Base-by-base conservation (phyloP, 2,113 vertebrate genomes). In the Mesitornis unicolor region DNA sequence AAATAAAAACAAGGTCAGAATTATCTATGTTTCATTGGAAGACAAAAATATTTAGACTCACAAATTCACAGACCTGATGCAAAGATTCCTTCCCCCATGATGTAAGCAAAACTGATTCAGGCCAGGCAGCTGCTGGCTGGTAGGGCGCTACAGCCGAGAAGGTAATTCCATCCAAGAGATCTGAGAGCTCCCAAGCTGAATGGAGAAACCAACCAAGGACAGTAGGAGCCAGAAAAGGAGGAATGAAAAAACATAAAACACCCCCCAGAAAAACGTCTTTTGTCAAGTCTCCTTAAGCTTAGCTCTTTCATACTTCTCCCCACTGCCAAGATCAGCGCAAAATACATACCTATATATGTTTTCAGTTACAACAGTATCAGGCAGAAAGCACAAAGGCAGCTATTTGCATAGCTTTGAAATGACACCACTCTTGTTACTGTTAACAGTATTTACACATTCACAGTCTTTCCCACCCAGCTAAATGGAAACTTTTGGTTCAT, bases 391-490 rank as follows among this genome's bases (percentile, higher is more conserved):
- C 29, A 86, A 79, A 87, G 87, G 47, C 53, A 87, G 47, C 13
- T 78, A 63, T 89, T 92, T 95, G 61, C 88, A 87, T 47, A 87
- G 64, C 40, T 81, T 71, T 61, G 78, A 91, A 91, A 95, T 59
- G 20, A 59, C 36, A 79, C 22, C 28, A 48, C 11, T 63, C 56
- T 71, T 73, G 42, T 59, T 84, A 89, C 48, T 74, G 29, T 74
- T 87, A 94, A 88, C 25, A 77, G 45, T 45, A 88, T 87, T 91
- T 96, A 92, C 29, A 71, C 70, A 79, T 45, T 67, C 57, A 76
- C 78, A 61, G 25, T 4, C 14, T 91, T 93, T 86, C 35, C 43
- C 59, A 76, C 28, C 16, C 61, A 90, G 31, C 21, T 84, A 76
- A 88, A 77, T 19, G 54, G 54, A 88, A 94, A 80, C 50, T 83